Evolutionary conservation across 2,113 vertebrate genomes (phyloP).

Genomic region (Syrrhaptes paradoxus): DNA sequence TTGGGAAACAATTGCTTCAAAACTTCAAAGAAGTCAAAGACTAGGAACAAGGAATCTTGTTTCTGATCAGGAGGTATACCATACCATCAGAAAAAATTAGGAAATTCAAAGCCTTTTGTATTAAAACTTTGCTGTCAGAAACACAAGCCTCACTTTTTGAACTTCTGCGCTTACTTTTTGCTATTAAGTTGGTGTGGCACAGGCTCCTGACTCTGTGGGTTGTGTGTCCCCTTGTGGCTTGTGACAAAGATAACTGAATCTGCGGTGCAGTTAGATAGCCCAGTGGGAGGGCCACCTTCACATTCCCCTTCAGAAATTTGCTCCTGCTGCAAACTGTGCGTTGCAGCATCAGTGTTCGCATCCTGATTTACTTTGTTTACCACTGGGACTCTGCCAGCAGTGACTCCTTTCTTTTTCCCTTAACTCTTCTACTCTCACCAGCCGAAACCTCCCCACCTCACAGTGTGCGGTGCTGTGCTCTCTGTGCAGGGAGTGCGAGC

Average conservation of each 20-base stretch:
- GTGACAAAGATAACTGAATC: not conserved
- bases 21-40: not conserved
- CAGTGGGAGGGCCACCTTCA: conserved; percentile 53
- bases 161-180: conserved; percentile 22
- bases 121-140: conserved; percentile 17
- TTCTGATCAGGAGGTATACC: not conserved
- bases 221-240: conserved; percentile 28
- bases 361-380: conserved; percentile 54
- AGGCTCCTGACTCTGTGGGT: conserved; percentile 18
- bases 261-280: not conserved
- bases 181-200: not conserved
- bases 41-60: not conserved
- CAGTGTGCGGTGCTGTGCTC: not conserved
- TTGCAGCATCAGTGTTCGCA: not conserved
- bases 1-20: not conserved
- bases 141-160: conserved; percentile 37
- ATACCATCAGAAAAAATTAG: not conserved
- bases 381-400: conserved; percentile 31
- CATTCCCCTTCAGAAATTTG: conserved; percentile 41
- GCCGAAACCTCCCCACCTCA: not conserved
- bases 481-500: not conserved
- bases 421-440: not conserved
- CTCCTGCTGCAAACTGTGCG: not conserved
- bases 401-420: not conserved
- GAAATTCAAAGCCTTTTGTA: not conserved